These are phyloP conservation scores for Scleropages formosus DNA, from an alignment of 2,797 vertebrate species.

Conservation along the genomic window DNA sequence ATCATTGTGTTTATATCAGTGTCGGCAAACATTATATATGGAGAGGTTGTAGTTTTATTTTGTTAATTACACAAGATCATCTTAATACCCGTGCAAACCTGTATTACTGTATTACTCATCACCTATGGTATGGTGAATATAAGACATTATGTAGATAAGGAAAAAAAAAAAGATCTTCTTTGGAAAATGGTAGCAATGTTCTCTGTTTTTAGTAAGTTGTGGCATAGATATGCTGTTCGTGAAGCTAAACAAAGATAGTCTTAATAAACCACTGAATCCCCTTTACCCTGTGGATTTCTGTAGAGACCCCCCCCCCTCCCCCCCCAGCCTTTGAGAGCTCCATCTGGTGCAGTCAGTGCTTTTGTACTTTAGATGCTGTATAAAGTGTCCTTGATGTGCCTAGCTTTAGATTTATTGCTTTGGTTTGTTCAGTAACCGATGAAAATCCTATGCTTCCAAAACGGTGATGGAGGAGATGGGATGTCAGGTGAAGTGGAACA, in stretches of 20 bases:
- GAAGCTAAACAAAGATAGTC: constrained; percentile 8
- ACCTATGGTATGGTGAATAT: too few relatives aligned
- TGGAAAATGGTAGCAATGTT: too few relatives aligned
- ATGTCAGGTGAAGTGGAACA: constrained; percentile 8
- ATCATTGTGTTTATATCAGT: too few relatives aligned
- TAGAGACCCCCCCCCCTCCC: too few relatives aligned
- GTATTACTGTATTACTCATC: too few relatives aligned
- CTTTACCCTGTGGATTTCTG: neutral
- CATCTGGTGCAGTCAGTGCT: neutral
- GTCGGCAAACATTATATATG: too few relatives aligned
- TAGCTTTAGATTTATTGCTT: constrained; percentile 17
- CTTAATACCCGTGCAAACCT: too few relatives aligned
- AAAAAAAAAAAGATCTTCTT: too few relatives aligned
- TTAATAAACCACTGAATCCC: too few relatives aligned
- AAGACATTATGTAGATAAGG: too few relatives aligned
- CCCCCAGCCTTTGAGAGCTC: neutral
- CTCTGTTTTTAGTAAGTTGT: neutral
- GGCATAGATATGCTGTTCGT: constrained; percentile 3
- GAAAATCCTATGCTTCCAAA: constrained; percentile 19
- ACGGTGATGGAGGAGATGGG: neutral
- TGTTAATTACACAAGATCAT: too few relatives aligned
- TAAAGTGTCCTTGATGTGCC: constrained; percentile 9
- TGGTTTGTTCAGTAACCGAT: constrained; percentile 24
- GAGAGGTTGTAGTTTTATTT: too few relatives aligned
- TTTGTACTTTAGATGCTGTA: neutral